Percentiles rank a stretch among this genome's conserved stretches.
Evolutionary conservation across 2,113 vertebrate genomes (phyloP).

Genomic region (Erythrolamprus reginae): DNA sequence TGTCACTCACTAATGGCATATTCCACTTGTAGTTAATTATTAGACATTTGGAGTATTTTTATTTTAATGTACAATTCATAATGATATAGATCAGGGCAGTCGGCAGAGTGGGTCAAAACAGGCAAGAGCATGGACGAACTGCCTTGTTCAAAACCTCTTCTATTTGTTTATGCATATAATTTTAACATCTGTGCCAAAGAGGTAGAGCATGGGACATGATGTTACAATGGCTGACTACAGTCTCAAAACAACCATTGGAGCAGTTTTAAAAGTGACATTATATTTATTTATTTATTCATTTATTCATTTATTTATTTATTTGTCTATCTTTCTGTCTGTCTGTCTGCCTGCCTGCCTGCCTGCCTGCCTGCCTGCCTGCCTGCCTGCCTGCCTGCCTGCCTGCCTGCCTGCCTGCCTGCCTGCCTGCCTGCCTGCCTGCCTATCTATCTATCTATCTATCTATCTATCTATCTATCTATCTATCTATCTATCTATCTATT

Average conservation of each 20-base stretch:
- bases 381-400: too few relatives aligned
- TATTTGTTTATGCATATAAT: neutral
- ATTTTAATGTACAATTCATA: neutral
- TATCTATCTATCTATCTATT: too few relatives aligned
- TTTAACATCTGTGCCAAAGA: neutral
- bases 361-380: too few relatives aligned
- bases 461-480: too few relatives aligned
- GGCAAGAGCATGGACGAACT: too few relatives aligned
- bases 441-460: too few relatives aligned
- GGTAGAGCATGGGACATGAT: neutral
- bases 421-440: too few relatives aligned
- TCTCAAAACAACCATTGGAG: neutral
- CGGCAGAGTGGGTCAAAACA: neutral
- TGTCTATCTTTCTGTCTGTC: too few relatives aligned
- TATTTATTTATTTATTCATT: too few relatives aligned
- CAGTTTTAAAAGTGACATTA: neutral
- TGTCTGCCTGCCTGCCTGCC: too few relatives aligned
- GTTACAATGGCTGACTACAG: neutral
- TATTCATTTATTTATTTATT: too few relatives aligned
- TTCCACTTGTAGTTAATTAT: neutral
- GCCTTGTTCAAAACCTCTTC: neutral
- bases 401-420: too few relatives aligned
- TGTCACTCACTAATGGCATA: neutral
- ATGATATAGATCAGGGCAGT: neutral
- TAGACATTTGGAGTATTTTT: neutral